These are phyloP conservation scores for Caenorhabditis inopinata DNA, from an alignment of 1,140 invertebrate genomes.

Conservation along the genomic window DNA sequence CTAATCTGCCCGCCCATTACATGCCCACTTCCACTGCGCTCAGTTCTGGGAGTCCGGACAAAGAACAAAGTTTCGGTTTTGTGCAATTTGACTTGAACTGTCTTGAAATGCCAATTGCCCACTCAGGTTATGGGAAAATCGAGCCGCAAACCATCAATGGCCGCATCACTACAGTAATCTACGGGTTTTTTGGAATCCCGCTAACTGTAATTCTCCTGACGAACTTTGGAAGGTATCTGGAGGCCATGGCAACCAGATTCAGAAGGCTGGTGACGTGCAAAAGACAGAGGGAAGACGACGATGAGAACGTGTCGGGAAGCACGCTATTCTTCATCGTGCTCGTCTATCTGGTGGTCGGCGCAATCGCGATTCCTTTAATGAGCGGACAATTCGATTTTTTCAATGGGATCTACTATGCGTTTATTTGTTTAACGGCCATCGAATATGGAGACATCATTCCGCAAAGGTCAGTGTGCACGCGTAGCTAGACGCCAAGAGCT, in stretches of 20 bases:
- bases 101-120: too few relatives aligned
- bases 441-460: conserved; percentile 63
- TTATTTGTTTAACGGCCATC: conserved; percentile 63
- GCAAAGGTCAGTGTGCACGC: too few relatives aligned
- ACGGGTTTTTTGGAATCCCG: conserved; percentile 61
- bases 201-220: conserved; percentile 63
- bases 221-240: conserved; percentile 61
- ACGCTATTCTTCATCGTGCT: conserved; percentile 57
- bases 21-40: too few relatives aligned
- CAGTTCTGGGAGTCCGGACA: too few relatives aligned
- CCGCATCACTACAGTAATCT: conserved; percentile 60
- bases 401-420: conserved; percentile 64
- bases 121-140: conserved; percentile 60
- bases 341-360: conserved; percentile 57
- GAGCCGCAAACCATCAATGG: conserved; percentile 57
- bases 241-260: conserved; percentile 51
- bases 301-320: conserved; percentile 50
- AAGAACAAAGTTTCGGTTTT: too few relatives aligned
- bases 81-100: too few relatives aligned
- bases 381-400: conserved; percentile 60
- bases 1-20: too few relatives aligned
- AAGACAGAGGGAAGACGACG: conserved; percentile 43
- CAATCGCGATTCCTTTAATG: conserved; percentile 53
- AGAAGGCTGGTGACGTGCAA: conserved; percentile 31
- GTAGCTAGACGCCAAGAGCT: too few relatives aligned